A percentile compares a stretch with the other conserved stretches of the same genome.
Evolutionary conservation across 2,888 invertebrate species (phyloP).

Genomic region (Metallyticus violacea): DNA sequence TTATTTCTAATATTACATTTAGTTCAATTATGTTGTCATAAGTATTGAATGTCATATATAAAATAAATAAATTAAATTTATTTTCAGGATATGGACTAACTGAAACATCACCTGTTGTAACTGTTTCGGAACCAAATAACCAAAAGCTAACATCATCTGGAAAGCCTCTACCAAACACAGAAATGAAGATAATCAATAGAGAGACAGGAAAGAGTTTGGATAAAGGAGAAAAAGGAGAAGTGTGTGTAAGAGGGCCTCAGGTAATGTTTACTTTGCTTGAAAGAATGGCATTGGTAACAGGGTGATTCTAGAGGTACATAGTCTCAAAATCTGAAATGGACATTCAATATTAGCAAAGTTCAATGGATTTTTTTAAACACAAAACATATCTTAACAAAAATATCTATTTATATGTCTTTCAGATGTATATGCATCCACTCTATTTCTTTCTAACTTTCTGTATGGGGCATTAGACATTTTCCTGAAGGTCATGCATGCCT

Average conservation of each 20-base stretch:
- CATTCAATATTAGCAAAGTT: too few relatives aligned
- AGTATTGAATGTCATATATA: not conserved
- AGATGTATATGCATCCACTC: too few relatives aligned
- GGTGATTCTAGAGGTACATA: too few relatives aligned
- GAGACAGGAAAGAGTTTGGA: slow-evolving; percentile 39
- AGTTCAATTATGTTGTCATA: not conserved
- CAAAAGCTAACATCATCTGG: slow-evolving; percentile 50
- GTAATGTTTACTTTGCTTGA: not conserved
- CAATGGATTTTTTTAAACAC: too few relatives aligned
- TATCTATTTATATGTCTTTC: too few relatives aligned
- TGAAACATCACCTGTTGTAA: slow-evolving; percentile 63
- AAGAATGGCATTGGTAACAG: too few relatives aligned
- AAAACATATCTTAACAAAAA: too few relatives aligned
- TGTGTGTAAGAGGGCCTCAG: slow-evolving; percentile 5
- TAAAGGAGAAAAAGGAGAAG: not conserved
- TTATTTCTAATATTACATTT: not conserved
- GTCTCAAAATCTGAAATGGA: too few relatives aligned
- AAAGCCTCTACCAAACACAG: slow-evolving; percentile 58
- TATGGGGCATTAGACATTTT: too few relatives aligned
- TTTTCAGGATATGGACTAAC: slow-evolving; percentile 61
- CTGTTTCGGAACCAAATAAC: slow-evolving; percentile 40
- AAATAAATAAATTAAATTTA: not conserved
- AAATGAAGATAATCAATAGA: slow-evolving; percentile 59
- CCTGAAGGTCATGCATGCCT: too few relatives aligned
- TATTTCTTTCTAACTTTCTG: too few relatives aligned